Conservation (phyloP, 2,888 invertebrate species). For the Drosophila rellima region DNA sequence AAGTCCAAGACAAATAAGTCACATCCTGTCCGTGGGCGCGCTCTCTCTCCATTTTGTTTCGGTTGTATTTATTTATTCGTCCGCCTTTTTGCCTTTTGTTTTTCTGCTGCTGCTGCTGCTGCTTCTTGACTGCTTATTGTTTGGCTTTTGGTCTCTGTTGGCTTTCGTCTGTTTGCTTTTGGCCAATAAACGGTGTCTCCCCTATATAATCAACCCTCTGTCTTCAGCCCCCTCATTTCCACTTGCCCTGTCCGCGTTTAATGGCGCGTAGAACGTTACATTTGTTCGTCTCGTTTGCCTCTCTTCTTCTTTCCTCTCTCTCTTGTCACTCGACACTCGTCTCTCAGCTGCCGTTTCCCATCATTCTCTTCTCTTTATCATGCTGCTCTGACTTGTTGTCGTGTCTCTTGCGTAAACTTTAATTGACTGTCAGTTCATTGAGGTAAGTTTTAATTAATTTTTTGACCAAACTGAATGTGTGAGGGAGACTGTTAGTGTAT, state of each 20-base stretch:
- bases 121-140: slow-evolving; percentile 56
- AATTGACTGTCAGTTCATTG: slow-evolving; percentile 76
- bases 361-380: slow-evolving; percentile 6
- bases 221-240: not conserved
- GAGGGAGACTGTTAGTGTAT: not conserved
- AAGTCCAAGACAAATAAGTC: slow-evolving; percentile 73
- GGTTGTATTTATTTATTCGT: slow-evolving; percentile 62
- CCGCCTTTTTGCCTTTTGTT: slow-evolving; percentile 49
- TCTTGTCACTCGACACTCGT: not conserved
- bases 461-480: slow-evolving; percentile 49
- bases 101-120: slow-evolving; percentile 29
- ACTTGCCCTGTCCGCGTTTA: slow-evolving; percentile 51
- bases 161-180: slow-evolving; percentile 74
- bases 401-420: slow-evolving; percentile 72
- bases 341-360: not conserved
- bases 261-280: slow-evolving; percentile 71
- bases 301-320: not conserved
- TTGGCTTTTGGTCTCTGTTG: slow-evolving; percentile 68
- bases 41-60: slow-evolving; percentile 57
- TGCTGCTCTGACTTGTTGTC: slow-evolving; percentile 47
- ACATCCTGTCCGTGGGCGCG: slow-evolving; percentile 48
- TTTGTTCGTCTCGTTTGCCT: slow-evolving; percentile 41
- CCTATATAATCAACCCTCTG: slow-evolving; percentile 3
- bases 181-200: slow-evolving; percentile 70
- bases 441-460: slow-evolving; percentile 80